Evolutionary conservation across 2,888 invertebrate species (phyloP).

Genomic region (Argyresthia goedartella): DNA sequence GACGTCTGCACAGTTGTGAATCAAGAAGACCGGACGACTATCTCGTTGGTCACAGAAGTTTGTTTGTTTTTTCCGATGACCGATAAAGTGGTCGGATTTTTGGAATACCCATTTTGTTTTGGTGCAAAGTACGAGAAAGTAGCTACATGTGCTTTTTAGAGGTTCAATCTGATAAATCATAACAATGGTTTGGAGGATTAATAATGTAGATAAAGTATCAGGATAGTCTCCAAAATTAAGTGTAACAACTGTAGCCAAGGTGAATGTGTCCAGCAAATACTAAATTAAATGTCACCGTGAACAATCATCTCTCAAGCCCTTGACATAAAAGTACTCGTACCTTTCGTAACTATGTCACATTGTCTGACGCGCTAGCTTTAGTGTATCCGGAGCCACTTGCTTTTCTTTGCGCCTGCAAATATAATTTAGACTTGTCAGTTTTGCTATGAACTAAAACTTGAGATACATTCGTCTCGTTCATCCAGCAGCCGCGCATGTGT

Average conservation of each 20-base stretch:
- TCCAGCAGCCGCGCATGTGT: background rate
- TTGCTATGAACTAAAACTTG: background rate
- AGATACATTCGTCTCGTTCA: background rate
- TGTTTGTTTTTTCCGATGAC: too few species aligned
- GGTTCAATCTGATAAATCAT: too few species aligned
- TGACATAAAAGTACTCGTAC: background rate
- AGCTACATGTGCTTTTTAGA: too few species aligned
- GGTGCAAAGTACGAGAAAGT: too few species aligned
- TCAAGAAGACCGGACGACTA: too few species aligned
- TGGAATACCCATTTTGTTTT: too few species aligned
- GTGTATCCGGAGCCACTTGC: too few species aligned
- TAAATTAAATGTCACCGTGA: background rate
- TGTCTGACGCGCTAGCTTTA: background rate
- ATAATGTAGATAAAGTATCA: too few species aligned
- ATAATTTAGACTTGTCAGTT: background rate
- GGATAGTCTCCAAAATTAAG: background rate
- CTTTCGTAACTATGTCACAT: background rate
- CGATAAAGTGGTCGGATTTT: too few species aligned
- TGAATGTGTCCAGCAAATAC: constrained; percentile 2
- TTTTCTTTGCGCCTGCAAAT: background rate
- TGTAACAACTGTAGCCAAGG: constrained; percentile 15
- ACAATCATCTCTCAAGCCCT: background rate
- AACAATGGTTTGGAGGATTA: too few species aligned
- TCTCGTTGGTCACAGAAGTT: too few species aligned
- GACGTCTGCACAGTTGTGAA: too few species aligned